Percentiles rank a stretch among this genome's conserved stretches.
phyloP scores from a whole-genome alignment of 2,113 vertebrate species.

The Penelope pileata region DNA sequence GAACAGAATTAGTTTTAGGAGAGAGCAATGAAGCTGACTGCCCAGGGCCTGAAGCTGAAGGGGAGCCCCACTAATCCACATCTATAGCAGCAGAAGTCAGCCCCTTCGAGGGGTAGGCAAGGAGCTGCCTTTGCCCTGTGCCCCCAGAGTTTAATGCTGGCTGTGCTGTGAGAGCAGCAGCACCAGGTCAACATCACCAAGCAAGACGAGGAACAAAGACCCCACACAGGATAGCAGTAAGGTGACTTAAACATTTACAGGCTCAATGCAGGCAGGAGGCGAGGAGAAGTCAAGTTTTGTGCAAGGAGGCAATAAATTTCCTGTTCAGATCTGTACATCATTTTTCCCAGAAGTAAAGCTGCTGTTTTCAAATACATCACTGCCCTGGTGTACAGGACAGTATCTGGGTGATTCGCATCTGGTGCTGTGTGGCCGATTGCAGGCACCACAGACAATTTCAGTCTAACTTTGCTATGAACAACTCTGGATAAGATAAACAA shows the following conservation, averaged over 20 bases:
- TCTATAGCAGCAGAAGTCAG: conserved; percentile 34
- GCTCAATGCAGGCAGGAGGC: not conserved
- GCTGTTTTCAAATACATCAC: not conserved
- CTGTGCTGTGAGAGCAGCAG: not conserved
- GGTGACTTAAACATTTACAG: conserved; percentile 52
- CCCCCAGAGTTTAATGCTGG: not conserved
- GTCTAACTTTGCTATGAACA: not conserved
- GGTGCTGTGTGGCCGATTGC: not conserved
- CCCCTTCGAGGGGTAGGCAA: not conserved
- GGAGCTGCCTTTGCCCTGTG: conserved; percentile 33
- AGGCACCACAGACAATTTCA: not conserved
- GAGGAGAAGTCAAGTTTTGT: conserved; percentile 48
- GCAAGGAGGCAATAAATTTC: conserved; percentile 49
- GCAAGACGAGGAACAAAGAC: conserved; percentile 30
- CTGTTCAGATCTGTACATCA: not conserved
- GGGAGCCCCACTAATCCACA: conserved; percentile 30
- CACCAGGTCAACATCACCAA: not conserved
- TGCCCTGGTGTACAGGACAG: not conserved
- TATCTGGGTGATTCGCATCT: accelerated
- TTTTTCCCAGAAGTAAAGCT: conserved; percentile 14
- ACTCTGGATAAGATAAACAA: not conserved
- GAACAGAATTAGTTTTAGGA: conserved; percentile 55
- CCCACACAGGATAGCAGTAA: conserved; percentile 30
- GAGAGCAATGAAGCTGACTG: conserved; percentile 42
- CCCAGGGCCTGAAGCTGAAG: not conserved